A percentile compares a stretch with the other conserved stretches of the same genome.
Evolutionary conservation across 1,140 invertebrate genomes (phyloP).

Genomic region (Drosophila azteca): DNA sequence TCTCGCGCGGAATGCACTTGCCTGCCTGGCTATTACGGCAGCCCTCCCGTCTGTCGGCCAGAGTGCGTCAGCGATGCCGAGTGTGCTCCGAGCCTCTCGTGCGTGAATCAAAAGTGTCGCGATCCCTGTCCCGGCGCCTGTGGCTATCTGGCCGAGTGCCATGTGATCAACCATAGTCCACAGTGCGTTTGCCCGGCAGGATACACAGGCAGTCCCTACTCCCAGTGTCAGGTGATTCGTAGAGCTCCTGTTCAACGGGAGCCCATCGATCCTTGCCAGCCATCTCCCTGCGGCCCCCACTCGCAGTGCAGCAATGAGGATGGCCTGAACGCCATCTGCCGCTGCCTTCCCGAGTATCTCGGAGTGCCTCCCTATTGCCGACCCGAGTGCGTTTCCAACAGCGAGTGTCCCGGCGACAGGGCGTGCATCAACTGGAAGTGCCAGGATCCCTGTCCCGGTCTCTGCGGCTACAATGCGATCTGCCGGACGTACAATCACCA

Average conservation of each 20-base stretch:
- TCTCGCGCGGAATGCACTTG: slow-evolving; percentile 84
- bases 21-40: slow-evolving; percentile 84
- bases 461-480: slow-evolving; percentile 87
- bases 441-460: slow-evolving; percentile 85
- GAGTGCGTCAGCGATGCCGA: slow-evolving; percentile 86
- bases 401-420: slow-evolving; percentile 88
- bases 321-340: slow-evolving; percentile 87
- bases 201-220: slow-evolving; percentile 89
- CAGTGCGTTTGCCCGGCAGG: slow-evolving; percentile 89
- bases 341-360: slow-evolving; percentile 88
- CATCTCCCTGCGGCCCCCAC: slow-evolving; percentile 90
- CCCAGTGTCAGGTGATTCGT: slow-evolving; percentile 87
- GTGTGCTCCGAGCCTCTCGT: slow-evolving; percentile 85
- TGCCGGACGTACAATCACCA: slow-evolving; percentile 88
- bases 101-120: slow-evolving; percentile 85
- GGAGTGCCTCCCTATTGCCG: slow-evolving; percentile 88
- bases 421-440: slow-evolving; percentile 89
- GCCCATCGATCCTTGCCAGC: slow-evolving; percentile 88
- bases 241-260: slow-evolving; percentile 89
- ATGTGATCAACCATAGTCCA: slow-evolving; percentile 92
- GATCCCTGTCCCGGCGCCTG: slow-evolving; percentile 86
- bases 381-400: slow-evolving; percentile 87
- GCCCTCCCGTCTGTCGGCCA: slow-evolving; percentile 85
- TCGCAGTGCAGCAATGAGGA: slow-evolving; percentile 87
- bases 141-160: slow-evolving; percentile 89